Evolutionary conservation across 2,888 invertebrate genomes (phyloP).

Genomic region (Drosophila basisetae): DNA sequence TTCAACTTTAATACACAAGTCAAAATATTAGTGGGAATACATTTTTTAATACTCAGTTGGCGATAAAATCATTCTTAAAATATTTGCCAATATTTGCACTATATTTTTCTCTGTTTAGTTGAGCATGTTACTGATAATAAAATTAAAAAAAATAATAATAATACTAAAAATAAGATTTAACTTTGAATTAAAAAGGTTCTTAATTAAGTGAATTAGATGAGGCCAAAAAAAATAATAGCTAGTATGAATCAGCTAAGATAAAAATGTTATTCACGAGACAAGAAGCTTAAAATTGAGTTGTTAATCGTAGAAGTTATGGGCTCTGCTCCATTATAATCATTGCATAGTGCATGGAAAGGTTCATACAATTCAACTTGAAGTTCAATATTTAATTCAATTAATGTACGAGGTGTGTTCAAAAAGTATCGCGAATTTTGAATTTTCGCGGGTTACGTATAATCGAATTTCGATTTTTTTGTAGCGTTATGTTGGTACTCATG

Average conservation of each 20-base stretch:
- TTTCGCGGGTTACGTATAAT: too few species aligned
- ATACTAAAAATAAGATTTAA: neutral
- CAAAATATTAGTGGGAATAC: neutral
- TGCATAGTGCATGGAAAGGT: neutral
- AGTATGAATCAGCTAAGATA: neutral
- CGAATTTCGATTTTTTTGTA: too few species aligned
- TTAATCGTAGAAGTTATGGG: neutral
- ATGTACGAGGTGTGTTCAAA: neutral
- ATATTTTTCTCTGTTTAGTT: neutral
- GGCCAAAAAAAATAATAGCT: neutral
- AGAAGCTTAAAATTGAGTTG: neutral
- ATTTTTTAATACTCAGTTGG: neutral
- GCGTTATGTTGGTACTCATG: too few species aligned
- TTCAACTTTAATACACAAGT: neutral
- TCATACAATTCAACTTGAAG: neutral
- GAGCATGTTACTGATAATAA: neutral
- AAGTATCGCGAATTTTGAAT: too few species aligned
- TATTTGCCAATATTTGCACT: neutral
- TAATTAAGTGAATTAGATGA: neutral
- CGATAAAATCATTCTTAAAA: neutral
- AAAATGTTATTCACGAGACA: neutral
- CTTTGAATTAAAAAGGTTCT: neutral
- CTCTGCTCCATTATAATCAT: neutral
- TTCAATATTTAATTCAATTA: neutral
- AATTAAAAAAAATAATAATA: neutral